Evolutionary conservation across 2,797 vertebrate species (phyloP).

Genomic region (Chrosomus eos): DNA sequence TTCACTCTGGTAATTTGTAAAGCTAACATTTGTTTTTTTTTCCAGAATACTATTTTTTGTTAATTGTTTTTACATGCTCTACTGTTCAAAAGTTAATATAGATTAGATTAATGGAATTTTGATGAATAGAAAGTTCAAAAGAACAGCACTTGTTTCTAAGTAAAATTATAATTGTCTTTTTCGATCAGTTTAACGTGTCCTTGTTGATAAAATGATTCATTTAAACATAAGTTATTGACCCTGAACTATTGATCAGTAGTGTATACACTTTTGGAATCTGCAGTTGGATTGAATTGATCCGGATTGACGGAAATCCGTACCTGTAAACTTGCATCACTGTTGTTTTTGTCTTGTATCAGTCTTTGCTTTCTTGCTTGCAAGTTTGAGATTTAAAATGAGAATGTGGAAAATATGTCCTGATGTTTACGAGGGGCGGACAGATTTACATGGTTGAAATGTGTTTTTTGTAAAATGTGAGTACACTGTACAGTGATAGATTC

Average conservation of each 20-base stretch:
- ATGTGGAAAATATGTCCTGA: slow-evolving; percentile 18
- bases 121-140: background rate
- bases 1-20: background rate
- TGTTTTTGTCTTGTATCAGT: slow-evolving; percentile 6
- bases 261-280: background rate
- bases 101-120: background rate
- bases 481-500: slow-evolving; percentile 10
- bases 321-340: background rate
- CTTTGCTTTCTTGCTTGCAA: background rate
- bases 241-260: background rate
- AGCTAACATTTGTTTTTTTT: too few relatives aligned
- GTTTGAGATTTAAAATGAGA: slow-evolving; percentile 3
- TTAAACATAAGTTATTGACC: background rate
- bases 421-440: slow-evolving; percentile 21
- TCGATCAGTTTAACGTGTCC: background rate
- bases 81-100: background rate
- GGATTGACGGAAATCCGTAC: background rate
- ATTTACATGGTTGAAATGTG: slow-evolving; percentile 16
- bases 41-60: too few relatives aligned
- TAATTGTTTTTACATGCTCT: background rate
- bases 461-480: background rate
- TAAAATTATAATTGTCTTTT: background rate
- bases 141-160: background rate
- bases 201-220: background rate
- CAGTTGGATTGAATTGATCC: background rate